Percentiles rank a stretch among this genome's conserved stretches.
phyloP scores from a whole-genome alignment of 53 echinoderm and acorn worm genomes.

The Crossaster papposus region DNA sequence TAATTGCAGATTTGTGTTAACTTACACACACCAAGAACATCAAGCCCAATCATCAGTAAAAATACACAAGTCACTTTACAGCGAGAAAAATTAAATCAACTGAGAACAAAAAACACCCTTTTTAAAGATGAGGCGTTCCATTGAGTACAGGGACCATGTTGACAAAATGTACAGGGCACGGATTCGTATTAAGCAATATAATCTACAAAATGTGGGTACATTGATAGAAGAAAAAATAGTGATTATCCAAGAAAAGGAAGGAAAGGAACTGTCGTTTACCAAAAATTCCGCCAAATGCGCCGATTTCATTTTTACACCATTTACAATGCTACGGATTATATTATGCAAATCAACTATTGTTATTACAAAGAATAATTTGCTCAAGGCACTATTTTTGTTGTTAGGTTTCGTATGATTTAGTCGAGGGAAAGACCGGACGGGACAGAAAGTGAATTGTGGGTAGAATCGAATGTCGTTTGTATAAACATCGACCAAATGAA shows the following conservation, averaged over 20 bases:
- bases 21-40: not conserved
- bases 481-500: no score
- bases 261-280: conserved; percentile 39
- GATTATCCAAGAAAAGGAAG: conserved; percentile 33
- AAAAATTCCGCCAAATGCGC: conserved; percentile 66
- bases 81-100: not conserved
- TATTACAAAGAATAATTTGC: conserved; percentile 59
- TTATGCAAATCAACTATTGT: conserved; percentile 52
- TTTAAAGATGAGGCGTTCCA: not conserved
- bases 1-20: not conserved
- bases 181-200: conserved; percentile 4
- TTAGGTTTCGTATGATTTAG: conserved; percentile 37
- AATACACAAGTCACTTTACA: not conserved
- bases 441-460: not conserved
- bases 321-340: conserved; percentile 53
- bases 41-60: not conserved
- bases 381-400: conserved; percentile 62
- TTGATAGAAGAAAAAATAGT: conserved; percentile 38
- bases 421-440: conserved; percentile 41
- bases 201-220: not conserved
- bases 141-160: not conserved
- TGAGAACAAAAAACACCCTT: not conserved
- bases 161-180: not conserved
- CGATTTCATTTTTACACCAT: conserved; percentile 62
- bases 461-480: not conserved